Percentiles rank a stretch among this genome's conserved stretches.
phyloP scores from a whole-genome alignment of 2,797 vertebrate genomes.

The Varecia variegata region DNA sequence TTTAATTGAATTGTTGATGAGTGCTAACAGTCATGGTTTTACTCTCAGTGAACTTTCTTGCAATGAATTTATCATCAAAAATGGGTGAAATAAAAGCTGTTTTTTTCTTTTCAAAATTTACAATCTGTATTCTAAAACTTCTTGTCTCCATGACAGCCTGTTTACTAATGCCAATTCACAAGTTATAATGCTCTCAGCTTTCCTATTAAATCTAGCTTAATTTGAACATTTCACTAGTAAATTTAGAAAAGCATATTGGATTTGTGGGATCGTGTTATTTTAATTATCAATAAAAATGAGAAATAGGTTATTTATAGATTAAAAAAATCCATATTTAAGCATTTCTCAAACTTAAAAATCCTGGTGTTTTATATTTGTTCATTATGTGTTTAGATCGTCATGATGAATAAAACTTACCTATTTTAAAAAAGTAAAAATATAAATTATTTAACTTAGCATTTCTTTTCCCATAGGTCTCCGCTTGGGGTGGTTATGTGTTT shows the following conservation, averaged over 20 bases:
- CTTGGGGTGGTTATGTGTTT: constrained; percentile 98
- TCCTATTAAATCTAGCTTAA: constrained; percentile 20
- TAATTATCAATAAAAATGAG: constrained; percentile 44
- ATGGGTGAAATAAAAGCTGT: neutral
- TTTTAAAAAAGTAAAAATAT: constrained; percentile 40
- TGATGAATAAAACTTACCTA: neutral
- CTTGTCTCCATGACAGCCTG: neutral
- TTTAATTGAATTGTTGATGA: neutral
- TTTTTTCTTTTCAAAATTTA: constrained; percentile 3
- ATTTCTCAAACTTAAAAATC: neutral
- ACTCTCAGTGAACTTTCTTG: constrained; percentile 18
- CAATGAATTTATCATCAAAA: constrained; percentile 28
- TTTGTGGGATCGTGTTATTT: constrained; percentile 21
- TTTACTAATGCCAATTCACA: constrained; percentile 49
- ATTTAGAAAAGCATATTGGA: constrained; percentile 8
- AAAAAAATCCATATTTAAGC: neutral
- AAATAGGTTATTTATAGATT: neutral
- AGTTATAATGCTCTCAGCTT: neutral
- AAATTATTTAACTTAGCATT: constrained; percentile 59
- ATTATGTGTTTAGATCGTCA: neutral
- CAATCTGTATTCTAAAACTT: neutral
- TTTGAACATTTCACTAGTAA: constrained; percentile 23
- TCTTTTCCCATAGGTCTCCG: constrained; percentile 90
- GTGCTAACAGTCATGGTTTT: constrained; percentile 23
- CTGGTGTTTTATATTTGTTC: neutral